Conservation (phyloP, 1,140 invertebrate genomes). For the Pseudomyrmex cubaensis region DNA sequence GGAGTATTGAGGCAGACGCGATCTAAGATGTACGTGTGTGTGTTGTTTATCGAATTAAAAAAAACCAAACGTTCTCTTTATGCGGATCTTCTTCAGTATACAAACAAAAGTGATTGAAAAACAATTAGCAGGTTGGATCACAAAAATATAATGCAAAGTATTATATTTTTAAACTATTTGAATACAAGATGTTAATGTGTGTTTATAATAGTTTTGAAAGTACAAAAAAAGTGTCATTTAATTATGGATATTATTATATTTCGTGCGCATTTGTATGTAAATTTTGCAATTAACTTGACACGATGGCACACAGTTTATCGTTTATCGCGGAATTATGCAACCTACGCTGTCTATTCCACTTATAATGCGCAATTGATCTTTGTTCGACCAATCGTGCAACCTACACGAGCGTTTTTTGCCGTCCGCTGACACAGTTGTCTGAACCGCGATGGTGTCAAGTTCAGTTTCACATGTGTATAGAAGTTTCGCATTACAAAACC, state of each 20-base stretch:
- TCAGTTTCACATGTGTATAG: conserved; percentile 27
- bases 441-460: conserved; percentile 56
- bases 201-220: background rate
- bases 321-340: conserved; percentile 60
- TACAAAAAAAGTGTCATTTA: background rate
- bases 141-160: background rate
- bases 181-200: background rate
- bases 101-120: no score
- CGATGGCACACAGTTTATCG: conserved; percentile 55
- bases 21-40: no score
- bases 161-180: conserved; percentile 2
- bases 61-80: no score
- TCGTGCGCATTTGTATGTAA: conserved; percentile 18
- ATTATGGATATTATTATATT: background rate
- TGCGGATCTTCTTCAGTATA: no score
- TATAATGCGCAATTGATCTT: conserved; percentile 64
- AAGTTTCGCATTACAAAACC: conserved; percentile 47
- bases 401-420: background rate
- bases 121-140: background rate
- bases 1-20: no score
- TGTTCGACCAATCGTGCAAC: conserved; percentile 44
- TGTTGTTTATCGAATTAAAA: no score
- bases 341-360: conserved; percentile 21
- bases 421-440: conserved; percentile 32
- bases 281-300: conserved; percentile 26